Evolutionary conservation across 2,797 vertebrate species (phyloP).

Genomic region (Peromyscus eremicus): DNA sequence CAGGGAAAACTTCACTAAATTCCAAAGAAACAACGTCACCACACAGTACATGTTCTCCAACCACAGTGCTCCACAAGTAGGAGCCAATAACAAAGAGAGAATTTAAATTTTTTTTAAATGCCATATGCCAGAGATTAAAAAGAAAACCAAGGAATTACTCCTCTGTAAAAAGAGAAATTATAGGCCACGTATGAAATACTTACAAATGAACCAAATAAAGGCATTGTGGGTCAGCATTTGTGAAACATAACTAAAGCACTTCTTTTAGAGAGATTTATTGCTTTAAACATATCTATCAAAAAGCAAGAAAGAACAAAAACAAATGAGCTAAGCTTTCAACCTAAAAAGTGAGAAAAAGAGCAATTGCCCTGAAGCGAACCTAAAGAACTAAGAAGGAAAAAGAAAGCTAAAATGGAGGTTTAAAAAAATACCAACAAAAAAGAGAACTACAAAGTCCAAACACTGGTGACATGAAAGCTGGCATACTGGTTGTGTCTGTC

Average conservation of each 20-base stretch:
- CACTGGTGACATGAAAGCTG: background rate
- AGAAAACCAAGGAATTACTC: background rate
- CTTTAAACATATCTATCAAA: conserved; percentile 72
- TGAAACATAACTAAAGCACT: conserved; percentile 39
- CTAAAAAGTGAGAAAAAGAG: conserved; percentile 47
- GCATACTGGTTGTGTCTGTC: background rate
- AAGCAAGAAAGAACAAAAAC: conserved; percentile 75
- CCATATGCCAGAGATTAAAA: conserved; percentile 36
- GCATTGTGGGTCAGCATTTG: conserved; percentile 28
- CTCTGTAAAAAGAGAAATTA: conserved; percentile 60
- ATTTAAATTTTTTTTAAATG: background rate
- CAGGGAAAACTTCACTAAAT: conserved; percentile 65
- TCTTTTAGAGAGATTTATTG: conserved; percentile 68
- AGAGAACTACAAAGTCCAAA: background rate
- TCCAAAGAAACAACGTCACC: conserved; percentile 35
- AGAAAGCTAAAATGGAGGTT: background rate
- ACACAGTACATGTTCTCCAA: background rate
- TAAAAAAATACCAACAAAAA: background rate
- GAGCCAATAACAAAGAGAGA: conserved; percentile 46
- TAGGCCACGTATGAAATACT: conserved; percentile 49
- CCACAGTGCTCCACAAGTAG: background rate
- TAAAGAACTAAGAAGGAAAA: conserved; percentile 5
- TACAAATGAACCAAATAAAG: conserved; percentile 63
- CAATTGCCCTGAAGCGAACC: background rate
- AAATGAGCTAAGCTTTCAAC: conserved; percentile 77